A percentile compares a stretch with the other conserved stretches of the same genome.
Conservation (phyloP, 2,888 invertebrate species). For the Agriopis leucophaearia region DNA sequence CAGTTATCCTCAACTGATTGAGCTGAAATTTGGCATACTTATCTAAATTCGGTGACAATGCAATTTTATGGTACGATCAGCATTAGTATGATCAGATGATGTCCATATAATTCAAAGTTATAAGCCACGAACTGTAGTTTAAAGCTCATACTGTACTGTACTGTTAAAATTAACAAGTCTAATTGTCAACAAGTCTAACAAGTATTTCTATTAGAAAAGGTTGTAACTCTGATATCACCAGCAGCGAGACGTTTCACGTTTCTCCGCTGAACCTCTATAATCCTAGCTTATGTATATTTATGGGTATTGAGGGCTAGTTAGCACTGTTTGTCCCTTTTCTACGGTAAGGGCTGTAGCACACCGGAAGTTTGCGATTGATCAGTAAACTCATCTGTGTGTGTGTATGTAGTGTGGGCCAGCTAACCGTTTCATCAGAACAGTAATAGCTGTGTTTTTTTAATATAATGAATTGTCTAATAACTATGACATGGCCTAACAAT, state of each 20-base stretch:
- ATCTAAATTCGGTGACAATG: too few relatives aligned
- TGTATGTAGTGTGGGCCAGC: too few relatives aligned
- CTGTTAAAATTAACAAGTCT: neutral
- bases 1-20: too few relatives aligned
- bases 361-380: neutral
- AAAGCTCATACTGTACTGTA: neutral
- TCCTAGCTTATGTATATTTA: constrained; percentile 41
- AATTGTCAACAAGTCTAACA: too few relatives aligned
- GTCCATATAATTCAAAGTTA: neutral
- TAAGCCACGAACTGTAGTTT: neutral
- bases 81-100: neutral
- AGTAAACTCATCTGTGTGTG: too few relatives aligned
- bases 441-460: too few relatives aligned
- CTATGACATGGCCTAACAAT: too few relatives aligned
- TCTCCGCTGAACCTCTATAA: constrained; percentile 28
- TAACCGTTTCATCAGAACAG: too few relatives aligned
- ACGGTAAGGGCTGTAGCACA: neutral
- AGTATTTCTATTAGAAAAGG: neutral
- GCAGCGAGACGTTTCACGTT: neutral
- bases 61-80: too few relatives aligned
- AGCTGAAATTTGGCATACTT: too few relatives aligned
- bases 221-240: neutral
- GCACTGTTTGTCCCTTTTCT: constrained; percentile 33
- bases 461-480: too few relatives aligned
- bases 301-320: constrained; percentile 36